phyloP scores from a whole-genome alignment of 1,140 invertebrate species.

The Pseudomyrmex flavicornis region DNA sequence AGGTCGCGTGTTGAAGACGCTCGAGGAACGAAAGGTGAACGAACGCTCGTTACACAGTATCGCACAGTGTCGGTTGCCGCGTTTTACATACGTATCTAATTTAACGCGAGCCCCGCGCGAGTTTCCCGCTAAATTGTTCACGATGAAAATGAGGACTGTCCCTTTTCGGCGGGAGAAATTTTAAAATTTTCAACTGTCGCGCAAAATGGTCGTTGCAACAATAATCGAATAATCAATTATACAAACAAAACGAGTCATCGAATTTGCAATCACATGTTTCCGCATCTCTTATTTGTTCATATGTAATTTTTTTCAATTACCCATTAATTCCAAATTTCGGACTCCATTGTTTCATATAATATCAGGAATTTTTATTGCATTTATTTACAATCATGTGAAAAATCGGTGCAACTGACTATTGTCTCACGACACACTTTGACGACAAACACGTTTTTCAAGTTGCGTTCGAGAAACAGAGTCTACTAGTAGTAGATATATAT shows the following conservation, averaged over 20 bases:
- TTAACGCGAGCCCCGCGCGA: neutral
- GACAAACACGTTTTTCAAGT: conserved; percentile 27
- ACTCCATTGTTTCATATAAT: neutral
- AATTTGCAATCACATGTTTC: too few relatives aligned
- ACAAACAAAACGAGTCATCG: neutral
- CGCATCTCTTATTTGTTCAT: too few relatives aligned
- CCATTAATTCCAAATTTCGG: too few relatives aligned
- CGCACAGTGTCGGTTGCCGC: neutral
- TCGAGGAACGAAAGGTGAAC: conserved; percentile 55
- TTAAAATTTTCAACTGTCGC: neutral
- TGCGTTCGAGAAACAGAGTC: neutral
- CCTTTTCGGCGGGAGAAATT: neutral
- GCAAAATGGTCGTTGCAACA: neutral
- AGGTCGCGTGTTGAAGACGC: conserved; percentile 22
- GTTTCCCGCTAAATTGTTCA: neutral
- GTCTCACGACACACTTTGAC: neutral
- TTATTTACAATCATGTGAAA: neutral
- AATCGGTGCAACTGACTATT: neutral
- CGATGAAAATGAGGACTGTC: conserved; percentile 23
- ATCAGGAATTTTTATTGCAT: conserved; percentile 1
- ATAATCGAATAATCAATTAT: neutral
- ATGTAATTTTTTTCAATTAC: too few relatives aligned
- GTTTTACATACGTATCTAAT: conserved; percentile 55
- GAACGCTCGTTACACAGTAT: conserved; percentile 11
- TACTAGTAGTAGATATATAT: conserved; percentile 31